Percentiles rank a stretch among this genome's conserved stretches.
phyloP scores from a whole-genome alignment of 2,113 vertebrate genomes.

The Mirza zaza region DNA sequence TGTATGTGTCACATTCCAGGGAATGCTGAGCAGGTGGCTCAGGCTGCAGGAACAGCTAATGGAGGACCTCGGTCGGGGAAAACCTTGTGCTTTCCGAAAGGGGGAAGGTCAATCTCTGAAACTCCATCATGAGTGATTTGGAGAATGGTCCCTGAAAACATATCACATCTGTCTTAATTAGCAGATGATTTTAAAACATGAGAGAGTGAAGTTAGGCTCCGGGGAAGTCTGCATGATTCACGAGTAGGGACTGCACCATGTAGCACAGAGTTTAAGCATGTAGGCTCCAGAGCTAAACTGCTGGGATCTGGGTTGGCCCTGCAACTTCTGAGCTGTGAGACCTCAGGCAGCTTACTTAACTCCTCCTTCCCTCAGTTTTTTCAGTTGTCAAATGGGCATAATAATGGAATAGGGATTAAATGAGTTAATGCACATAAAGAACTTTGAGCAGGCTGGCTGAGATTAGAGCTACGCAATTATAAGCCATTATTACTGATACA shows the following conservation, averaged over 20 bases:
- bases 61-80: background rate
- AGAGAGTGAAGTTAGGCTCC: background rate
- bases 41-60: no score
- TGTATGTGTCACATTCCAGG: background rate
- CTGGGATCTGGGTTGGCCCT: background rate
- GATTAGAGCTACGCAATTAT: no score
- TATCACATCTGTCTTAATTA: background rate
- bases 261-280: accelerated
- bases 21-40: background rate
- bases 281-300: no score
- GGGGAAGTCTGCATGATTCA: background rate
- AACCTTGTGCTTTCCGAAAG: background rate
- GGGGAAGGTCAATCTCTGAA: accelerated
- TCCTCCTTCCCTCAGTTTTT: background rate
- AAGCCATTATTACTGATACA: background rate
- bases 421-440: background rate
- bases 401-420: background rate
- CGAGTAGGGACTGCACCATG: accelerated
- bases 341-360: background rate
- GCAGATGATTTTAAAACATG: background rate
- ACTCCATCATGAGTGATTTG: background rate
- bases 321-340: background rate
- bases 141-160: background rate
- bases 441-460: background rate
- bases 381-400: background rate